A percentile compares a stretch with the other conserved stretches of the same genome.
These are phyloP conservation scores for Globodera rostochiensis DNA, from an alignment of 1,140 invertebrate genomes.

Conservation along the genomic window DNA sequence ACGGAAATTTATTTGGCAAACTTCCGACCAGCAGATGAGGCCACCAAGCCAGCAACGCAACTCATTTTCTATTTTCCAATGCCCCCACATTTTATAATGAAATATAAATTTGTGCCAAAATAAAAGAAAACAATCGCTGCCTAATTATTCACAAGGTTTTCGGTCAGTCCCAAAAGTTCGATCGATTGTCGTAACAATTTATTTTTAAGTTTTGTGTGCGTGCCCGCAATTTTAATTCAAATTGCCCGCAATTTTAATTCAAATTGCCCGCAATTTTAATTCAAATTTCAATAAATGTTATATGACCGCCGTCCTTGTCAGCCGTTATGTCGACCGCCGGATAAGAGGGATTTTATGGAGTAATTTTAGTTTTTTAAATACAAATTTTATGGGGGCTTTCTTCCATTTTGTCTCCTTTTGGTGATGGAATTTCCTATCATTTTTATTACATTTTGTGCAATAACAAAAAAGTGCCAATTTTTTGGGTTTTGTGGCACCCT, in stretches of 20 bases:
- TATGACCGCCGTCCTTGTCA: slow-evolving; percentile 36
- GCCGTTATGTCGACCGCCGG: slow-evolving; percentile 49
- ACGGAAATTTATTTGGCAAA: background rate
- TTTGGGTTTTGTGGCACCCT: too few relatives aligned
- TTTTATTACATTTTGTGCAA: too few relatives aligned
- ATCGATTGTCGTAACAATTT: background rate
- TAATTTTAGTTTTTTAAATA: background rate
- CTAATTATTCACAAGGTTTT: background rate
- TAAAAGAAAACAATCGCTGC: background rate
- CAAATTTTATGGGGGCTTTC: too few relatives aligned
- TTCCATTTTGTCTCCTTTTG: too few relatives aligned
- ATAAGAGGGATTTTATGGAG: slow-evolving; percentile 63
- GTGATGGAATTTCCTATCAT: too few relatives aligned
- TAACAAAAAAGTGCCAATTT: too few relatives aligned
- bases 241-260: background rate
- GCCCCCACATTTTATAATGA: background rate
- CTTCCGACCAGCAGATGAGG: background rate
- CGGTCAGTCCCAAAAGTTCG: background rate
- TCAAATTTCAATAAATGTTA: background rate
- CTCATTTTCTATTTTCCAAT: background rate
- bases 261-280: background rate
- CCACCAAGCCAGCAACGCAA: background rate
- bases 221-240: background rate
- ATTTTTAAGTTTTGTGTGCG: background rate
- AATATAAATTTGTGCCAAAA: background rate